Conservation (phyloP, 2,888 invertebrate species). For the Criorhina ranunculi region DNA sequence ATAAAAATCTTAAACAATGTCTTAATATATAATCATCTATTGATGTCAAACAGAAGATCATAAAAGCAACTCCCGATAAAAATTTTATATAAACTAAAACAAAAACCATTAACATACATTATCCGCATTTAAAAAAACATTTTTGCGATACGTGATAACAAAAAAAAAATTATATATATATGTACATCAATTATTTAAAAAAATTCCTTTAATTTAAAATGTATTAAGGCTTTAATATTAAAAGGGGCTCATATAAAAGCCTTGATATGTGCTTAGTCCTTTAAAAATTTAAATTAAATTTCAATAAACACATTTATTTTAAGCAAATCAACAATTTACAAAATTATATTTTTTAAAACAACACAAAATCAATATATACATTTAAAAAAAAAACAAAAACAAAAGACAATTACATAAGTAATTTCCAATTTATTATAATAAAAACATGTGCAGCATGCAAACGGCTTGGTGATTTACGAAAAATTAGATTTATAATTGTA, state of each 20-base stretch:
- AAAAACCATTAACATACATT: constrained; percentile 25
- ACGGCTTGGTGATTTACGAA: constrained; percentile 67
- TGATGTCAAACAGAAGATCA: no score
- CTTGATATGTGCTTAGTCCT: constrained; percentile 8
- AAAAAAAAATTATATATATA: no score
- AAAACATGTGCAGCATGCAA: constrained; percentile 32
- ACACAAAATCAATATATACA: neutral
- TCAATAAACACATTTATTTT: neutral
- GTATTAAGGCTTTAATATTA: constrained; percentile 10
- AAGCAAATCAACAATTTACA: constrained; percentile 25
- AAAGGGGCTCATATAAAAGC: neutral
- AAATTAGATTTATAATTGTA: constrained; percentile 59
- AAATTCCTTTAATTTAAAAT: constrained; percentile 26
- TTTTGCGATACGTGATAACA: constrained; percentile 64
- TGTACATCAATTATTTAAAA: constrained; percentile 11
- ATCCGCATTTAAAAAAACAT: constrained; percentile 21
- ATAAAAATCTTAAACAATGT: neutral
- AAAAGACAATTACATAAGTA: no score
- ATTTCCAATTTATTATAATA: constrained; percentile 41
- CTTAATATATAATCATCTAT: no score
- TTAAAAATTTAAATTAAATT: neutral
- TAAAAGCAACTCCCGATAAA: constrained; percentile 3
- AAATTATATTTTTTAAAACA: neutral
- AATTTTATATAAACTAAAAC: constrained; percentile 2
- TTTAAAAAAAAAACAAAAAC: constrained; percentile 1